Base-by-base conservation (phyloP, 2,797 vertebrate genomes). In the Hydrolagus colliei region DNA sequence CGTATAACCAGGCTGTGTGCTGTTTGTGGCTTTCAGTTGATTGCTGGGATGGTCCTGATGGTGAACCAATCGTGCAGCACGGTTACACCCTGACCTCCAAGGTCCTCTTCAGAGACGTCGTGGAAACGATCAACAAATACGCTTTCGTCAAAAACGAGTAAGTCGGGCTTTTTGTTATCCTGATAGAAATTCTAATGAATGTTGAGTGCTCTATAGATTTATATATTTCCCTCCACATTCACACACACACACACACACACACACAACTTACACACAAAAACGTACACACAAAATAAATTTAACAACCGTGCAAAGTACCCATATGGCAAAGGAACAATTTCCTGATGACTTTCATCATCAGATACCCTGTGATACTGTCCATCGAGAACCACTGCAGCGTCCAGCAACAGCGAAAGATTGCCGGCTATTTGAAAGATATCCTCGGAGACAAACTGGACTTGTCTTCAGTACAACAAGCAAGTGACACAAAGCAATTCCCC, bases 1-100 rank as follows among this genome's bases (percentile, higher is more conserved):
- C 2, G 41, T 52, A 52, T 52, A 73, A 13, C 72, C 27, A 72
- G n/a, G n/a, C 9, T 27, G 10, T 12, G 4, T 73, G 4, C 14
- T 20, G 2, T 71, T 3, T 16, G 14, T 71, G 90, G 87, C 89
- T 85, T 62, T 52, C 88, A 99, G 98, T 99, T 91, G 98, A 99
- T 91, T 99, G 98, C 86, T 99, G 98, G 98, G 98, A 99, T 20
- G 98, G 98, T 74, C 95, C 96, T 0, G 98, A 99, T 0, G 97
- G 97, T 87, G 98, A 99, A 86, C 98, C 98, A 0, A 95, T 99
- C 72, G 98, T 99, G 16, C 97, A 98, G 88, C 98, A 99, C 0
- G 98, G 98, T 74, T 99, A 99, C 87, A 99, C 98, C 0, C 94
- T 99, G 67, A 99, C 98, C 72, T 99, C 98, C 75, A 99, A 99